Base-by-base conservation (phyloP, 2,888 invertebrate genomes). In the Orchesella flavescens region DNA sequence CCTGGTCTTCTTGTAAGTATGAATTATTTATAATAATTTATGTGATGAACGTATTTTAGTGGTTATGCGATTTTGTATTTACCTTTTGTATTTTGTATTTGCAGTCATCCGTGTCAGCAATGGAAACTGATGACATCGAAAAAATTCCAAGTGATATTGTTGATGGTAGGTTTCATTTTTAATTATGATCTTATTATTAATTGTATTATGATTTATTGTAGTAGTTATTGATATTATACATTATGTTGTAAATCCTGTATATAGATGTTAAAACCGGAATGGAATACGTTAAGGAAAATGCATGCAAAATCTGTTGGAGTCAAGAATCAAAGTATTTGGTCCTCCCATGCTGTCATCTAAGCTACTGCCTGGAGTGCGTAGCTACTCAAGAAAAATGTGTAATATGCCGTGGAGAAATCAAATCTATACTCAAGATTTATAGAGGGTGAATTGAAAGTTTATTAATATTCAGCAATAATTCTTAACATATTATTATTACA, bases 261-360 rank as follows among this genome's bases (percentile, higher is more conserved):
- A 12, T 10, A 78, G 78, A 69, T 43, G 55, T 15, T 19, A 7
- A 13, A 21, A n/a, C 17, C 1, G 49, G 63, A 21, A 53, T 74
- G 2, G 57, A 66, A n/a, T 13, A 44, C 0, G 5, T 78, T 0
- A 59, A 59, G 17, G 24, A 19, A 49, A 78, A 77, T 43, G 49
- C 44, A 1, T 83, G 83, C 19, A 77, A 73, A 59, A 68, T 83
- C 13, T 83, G 83, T 44, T 21, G 44, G 10, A 12, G n/a, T 0
- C 44, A 43, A 21, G 78, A 83, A 78, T 57, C 83, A 13, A 55
- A 10, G 15, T 73, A 34, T 53, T 1, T 59, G 0, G 55, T 57
- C 23, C 19, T 83, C 13, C 78, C 83, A n/a, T 83, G 83, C 43
- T 10, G 17, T 43, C 83, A 83, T 73, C 44, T 83, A n/a, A 0